A percentile compares a stretch with the other conserved stretches of the same genome.
phyloP scores from a whole-genome alignment of 2,113 vertebrate species.

The Calonectris borealis region DNA sequence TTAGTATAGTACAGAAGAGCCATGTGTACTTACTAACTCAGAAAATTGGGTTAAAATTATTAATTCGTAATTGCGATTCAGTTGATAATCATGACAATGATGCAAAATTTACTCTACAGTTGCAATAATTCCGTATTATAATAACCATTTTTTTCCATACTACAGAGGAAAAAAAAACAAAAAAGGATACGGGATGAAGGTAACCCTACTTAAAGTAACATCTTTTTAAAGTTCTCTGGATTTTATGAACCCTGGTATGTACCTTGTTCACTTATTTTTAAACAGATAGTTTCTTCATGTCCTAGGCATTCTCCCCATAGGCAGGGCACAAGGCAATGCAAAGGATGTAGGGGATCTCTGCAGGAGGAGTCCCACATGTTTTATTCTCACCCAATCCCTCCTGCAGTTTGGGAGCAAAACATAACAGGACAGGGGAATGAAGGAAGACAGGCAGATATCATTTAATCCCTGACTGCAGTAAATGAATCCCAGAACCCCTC shows the following conservation, averaged over 20 bases:
- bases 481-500: background rate
- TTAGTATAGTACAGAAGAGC: background rate
- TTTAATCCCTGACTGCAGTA: background rate
- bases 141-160: background rate
- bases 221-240: background rate
- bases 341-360: background rate
- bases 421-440: background rate
- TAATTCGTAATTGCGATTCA: background rate
- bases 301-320: background rate
- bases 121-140: background rate
- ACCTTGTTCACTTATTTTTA: background rate
- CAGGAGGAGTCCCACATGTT: background rate
- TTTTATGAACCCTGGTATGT: background rate
- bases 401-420: background rate
- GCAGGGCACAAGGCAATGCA: background rate
- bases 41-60: background rate
- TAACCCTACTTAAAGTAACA: background rate
- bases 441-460: fast-evolving
- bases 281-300: background rate
- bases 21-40: background rate
- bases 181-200: background rate
- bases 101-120: background rate
- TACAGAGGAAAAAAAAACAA: background rate
- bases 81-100: background rate
- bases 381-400: background rate